phyloP scores from a whole-genome alignment of 2,888 invertebrate genomes.

The Platypus cylindrus region DNA sequence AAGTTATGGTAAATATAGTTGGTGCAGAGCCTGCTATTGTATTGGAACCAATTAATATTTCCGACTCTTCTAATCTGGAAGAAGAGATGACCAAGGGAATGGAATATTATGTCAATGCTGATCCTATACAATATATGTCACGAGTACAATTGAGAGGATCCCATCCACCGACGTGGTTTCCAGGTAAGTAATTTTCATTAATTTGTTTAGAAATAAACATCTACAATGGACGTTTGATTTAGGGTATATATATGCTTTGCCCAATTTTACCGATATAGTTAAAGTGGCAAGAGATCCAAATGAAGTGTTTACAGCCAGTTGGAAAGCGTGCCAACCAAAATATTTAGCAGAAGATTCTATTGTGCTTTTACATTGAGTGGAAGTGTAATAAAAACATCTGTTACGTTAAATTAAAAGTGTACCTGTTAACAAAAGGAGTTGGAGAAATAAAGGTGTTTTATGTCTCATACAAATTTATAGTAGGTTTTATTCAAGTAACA shows the following conservation, averaged over 20 bases:
- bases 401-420: too few species aligned
- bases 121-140: conserved; percentile 27
- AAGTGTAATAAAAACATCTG: too few species aligned
- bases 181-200: conserved; percentile 23
- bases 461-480: too few species aligned
- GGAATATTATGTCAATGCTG: conserved; percentile 29
- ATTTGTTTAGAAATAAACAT: conserved; percentile 1
- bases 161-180: conserved; percentile 30
- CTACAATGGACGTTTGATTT: conserved; percentile 11
- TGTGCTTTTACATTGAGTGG: conserved; percentile 10
- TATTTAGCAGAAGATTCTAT: conserved; percentile 28
- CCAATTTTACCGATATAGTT: conserved; percentile 27
- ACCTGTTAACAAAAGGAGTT: too few species aligned
- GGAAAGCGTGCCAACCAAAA: conserved; percentile 31
- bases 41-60: conserved; percentile 18
- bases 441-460: too few species aligned
- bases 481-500: too few species aligned
- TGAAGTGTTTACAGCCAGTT: conserved; percentile 28
- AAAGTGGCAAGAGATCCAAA: conserved; percentile 27
- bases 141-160: conserved; percentile 31
- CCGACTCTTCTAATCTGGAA: conserved; percentile 17
- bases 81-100: conserved; percentile 23
- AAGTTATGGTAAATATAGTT: conserved; percentile 22
- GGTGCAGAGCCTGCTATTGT: conserved; percentile 24
- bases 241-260: conserved; percentile 31